Evolutionary conservation across 2,113 vertebrate genomes (phyloP), one percentile per base, ranked within the genome.

Genomic region (Poeciliopsis prolifica): DNA sequence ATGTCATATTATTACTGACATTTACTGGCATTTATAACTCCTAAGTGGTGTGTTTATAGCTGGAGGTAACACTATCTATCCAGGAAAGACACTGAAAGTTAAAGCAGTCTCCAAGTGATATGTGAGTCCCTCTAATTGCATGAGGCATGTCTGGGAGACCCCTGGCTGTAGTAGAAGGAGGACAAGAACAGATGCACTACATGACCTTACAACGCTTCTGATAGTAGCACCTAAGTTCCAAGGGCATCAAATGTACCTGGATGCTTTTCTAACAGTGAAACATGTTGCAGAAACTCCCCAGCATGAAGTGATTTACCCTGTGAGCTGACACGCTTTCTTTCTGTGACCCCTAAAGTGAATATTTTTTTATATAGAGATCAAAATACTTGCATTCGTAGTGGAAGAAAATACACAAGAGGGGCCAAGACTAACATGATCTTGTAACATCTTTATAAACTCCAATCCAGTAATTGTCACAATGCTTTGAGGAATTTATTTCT

Each of bases 61-160:
- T 40, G 11, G 35, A 72, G 30, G 75, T 75, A 80, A 81, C n/a
- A 69, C n/a, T 81, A 88, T 75, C 69, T 61, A 61, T 78, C 66
- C 22, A 78, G 14, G 28, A 66, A 62, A 60, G 77, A 71, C 71
- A 64, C 69, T 58, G 68, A 86, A 58, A 75, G 65, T 75, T 77
- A 70, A 80, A 82, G 71, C 72, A 42, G 33, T 71, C 73, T 69
- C 65, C 70, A 78, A 30, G 78, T 82, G 77, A 70, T 71, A 78
- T 33, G 76, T 82, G 75, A 70, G 67, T 73, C 51, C 58, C 69
- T 65, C 60, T 75, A 67, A 72, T 29, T 81, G 84, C 70, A 81
- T 77, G 79, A 61, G 37, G 74, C 83, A 76, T 82, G 80, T 86
- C 78, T 81, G 83, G 89, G 91, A 86, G 76, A 89, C 83, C 90